Evolutionary conservation across 2,797 vertebrate genomes (phyloP), one percentile per base, ranked within the genome.

Genomic region (Meriones psammophilus): DNA sequence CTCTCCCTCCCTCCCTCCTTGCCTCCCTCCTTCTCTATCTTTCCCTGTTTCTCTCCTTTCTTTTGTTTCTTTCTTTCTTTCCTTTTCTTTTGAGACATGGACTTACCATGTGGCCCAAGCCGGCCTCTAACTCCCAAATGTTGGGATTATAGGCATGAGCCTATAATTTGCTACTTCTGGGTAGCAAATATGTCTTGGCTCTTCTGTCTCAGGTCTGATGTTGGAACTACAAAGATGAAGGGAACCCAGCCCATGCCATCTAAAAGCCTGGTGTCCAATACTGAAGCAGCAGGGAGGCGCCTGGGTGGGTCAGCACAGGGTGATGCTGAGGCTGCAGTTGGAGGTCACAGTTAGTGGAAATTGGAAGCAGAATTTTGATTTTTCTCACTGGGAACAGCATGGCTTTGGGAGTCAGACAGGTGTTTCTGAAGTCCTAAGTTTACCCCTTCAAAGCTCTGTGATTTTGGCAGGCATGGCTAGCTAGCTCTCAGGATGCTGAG

Each of bases 1-100:
- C 60, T 33, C 4, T 54, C 4, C 15, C 8, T 3, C 6, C 46
- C 2, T 1, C 0, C 10, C 8, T 4, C 1, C 1, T 4, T 8
- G 3, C 12, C 17, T 0, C 2, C 2, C 5, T 2, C 18, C 7
- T 3, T 4, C n/a, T 2, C 9, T 12, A 5, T 6, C 36, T 17
- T 13, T 26, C 24, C 1, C 5, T 4, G 26, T 10, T 0, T 1
- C 36, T 7, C 0, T 9, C 18, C 24, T 0, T 8, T 7, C 42
- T 17, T 0, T 14, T n/a, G n/a, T n/a, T n/a, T n/a, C n/a, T n/a
- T n/a, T n/a, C n/a, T 28, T 50, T 5, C 39, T 20, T 24, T n/a
- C 17, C 30, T n/a, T 71, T 69, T 56, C 39, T 86, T 60, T 74
- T 74, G 54, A 56, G 54, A 88, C 54, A 60, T 28, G 50, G 26